These are phyloP conservation scores for Ferrisia virgata DNA, from an alignment of 2,888 invertebrate species.

Conservation along the genomic window DNA sequence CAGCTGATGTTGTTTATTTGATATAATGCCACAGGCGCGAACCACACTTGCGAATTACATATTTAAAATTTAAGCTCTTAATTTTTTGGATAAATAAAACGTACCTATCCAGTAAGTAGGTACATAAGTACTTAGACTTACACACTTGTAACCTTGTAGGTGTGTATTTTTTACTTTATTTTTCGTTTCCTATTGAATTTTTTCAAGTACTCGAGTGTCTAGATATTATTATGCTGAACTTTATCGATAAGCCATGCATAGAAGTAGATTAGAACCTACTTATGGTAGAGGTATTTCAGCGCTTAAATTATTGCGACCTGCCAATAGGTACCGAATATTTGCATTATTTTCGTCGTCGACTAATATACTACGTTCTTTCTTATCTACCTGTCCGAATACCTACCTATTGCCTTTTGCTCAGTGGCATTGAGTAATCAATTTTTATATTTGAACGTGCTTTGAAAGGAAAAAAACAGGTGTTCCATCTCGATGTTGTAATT, in stretches of 20 bases:
- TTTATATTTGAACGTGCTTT: not conserved
- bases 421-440: not conserved
- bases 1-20: too few relatives aligned
- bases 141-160: too few relatives aligned
- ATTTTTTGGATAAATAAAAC: too few relatives aligned
- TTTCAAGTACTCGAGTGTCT: not conserved
- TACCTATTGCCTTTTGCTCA: not conserved
- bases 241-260: not conserved
- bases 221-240: not conserved
- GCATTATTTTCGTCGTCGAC: not conserved
- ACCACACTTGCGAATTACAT: too few relatives aligned
- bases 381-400: not conserved
- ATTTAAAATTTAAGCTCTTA: too few relatives aligned
- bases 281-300: not conserved
- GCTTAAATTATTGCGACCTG: not conserved
- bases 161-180: too few relatives aligned
- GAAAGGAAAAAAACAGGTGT: not conserved
- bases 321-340: not conserved
- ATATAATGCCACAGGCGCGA: too few relatives aligned
- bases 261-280: not conserved
- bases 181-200: not conserved
- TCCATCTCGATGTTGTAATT: not conserved
- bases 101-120: too few relatives aligned
- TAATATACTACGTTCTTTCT: not conserved
- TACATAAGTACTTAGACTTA: too few relatives aligned